phyloP scores from a whole-genome alignment of 53 echinoderm and acorn worm genomes.

The Mesocentrotus franciscanus region DNA sequence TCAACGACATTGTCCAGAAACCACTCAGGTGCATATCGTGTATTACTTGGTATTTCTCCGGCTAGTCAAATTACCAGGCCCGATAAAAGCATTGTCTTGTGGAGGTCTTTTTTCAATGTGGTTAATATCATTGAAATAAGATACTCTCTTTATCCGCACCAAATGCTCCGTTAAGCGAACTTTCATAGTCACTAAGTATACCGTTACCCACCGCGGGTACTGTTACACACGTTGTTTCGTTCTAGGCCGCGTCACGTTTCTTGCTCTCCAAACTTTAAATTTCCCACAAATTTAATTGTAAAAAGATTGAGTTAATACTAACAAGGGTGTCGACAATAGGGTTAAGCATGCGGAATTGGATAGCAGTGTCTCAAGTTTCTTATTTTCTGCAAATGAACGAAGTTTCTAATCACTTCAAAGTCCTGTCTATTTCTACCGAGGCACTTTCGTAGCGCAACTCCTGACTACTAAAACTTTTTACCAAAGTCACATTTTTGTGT shows the following conservation, averaged over 20 bases:
- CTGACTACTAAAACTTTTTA: neutral
- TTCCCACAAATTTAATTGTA: neutral
- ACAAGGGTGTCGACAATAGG: constrained; percentile 5
- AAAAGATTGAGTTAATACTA: constrained; percentile 4
- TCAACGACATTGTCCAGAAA: neutral
- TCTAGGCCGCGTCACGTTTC: neutral
- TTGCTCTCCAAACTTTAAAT: neutral
- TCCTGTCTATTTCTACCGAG: neutral
- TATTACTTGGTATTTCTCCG: neutral
- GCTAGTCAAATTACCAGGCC: neutral
- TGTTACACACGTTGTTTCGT: neutral
- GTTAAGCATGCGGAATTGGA: neutral
- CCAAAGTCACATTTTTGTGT: neutral
- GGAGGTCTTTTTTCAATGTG: constrained; percentile 11
- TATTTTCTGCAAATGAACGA: neutral
- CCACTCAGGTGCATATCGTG: constrained; percentile 16
- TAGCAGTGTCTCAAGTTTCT: neutral
- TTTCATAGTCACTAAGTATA: neutral
- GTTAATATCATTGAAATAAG: constrained; percentile 1
- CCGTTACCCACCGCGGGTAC: neutral
- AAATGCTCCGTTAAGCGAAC: neutral
- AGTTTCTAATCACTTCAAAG: neutral
- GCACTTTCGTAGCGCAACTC: neutral
- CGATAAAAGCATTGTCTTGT: constrained; percentile 39
- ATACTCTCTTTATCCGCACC: neutral